These are phyloP conservation scores for Dipodomys stephensi DNA, from an alignment of 2,113 vertebrate species.

Conservation along the genomic window DNA sequence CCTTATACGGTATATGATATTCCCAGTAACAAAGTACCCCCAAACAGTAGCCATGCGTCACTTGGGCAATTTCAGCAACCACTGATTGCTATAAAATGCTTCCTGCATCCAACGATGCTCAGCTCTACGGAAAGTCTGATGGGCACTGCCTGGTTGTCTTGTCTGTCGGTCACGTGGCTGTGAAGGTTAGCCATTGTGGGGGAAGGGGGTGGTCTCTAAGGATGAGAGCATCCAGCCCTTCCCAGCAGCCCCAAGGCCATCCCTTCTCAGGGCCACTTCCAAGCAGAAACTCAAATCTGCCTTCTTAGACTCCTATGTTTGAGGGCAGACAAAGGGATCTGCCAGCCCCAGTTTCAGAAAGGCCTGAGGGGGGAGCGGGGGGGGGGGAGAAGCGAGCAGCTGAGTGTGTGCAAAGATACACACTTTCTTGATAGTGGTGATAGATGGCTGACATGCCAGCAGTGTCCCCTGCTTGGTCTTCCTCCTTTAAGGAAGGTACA, in stretches of 20 bases:
- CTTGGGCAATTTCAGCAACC: not conserved
- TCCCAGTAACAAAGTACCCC: not conserved
- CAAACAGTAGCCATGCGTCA: not conserved
- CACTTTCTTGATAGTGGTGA: not conserved
- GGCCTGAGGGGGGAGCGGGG: not conserved
- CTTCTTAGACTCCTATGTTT: not conserved
- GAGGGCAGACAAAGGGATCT: not conserved
- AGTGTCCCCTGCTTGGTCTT: not conserved
- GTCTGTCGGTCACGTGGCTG: too few relatives aligned
- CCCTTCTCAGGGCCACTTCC: too few relatives aligned
- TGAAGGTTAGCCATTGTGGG: too few relatives aligned
- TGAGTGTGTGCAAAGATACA: not conserved
- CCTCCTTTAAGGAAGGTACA: not conserved
- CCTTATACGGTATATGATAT: accelerated
- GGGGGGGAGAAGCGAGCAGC: not conserved
- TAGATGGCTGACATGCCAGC: not conserved
- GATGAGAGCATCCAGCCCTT: too few relatives aligned
- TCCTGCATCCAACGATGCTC: not conserved
- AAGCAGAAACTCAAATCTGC: not conserved
- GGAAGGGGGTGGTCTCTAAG: too few relatives aligned
- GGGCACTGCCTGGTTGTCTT: too few relatives aligned
- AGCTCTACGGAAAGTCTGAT: not conserved
- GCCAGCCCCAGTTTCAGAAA: not conserved
- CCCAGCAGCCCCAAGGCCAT: not conserved
- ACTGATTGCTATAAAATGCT: not conserved